phyloP scores from a whole-genome alignment of 2,888 invertebrate species.

The Augiades crinisus region DNA sequence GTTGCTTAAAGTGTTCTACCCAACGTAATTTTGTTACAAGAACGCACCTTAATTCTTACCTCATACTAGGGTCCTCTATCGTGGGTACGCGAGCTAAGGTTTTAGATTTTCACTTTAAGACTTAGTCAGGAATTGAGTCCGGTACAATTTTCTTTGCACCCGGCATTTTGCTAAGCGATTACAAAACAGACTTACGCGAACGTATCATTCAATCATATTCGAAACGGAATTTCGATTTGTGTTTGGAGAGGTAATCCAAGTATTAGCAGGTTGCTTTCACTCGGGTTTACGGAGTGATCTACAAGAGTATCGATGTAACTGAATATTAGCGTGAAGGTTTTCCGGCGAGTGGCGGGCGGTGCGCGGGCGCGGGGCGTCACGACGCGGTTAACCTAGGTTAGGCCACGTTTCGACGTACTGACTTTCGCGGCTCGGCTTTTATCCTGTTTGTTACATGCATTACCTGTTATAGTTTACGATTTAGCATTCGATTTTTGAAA shows the following conservation, averaged over 20 bases:
- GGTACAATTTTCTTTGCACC: too few relatives aligned
- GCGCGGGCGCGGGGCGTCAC: constrained; percentile 52
- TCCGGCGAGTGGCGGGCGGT: constrained; percentile 37
- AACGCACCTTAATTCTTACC: too few relatives aligned
- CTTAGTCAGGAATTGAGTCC: too few relatives aligned
- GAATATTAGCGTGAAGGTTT: constrained; percentile 43
- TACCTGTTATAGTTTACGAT: constrained; percentile 15
- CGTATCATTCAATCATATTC: not conserved
- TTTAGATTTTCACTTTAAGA: too few relatives aligned
- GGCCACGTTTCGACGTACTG: constrained; percentile 49
- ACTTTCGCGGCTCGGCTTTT: constrained; percentile 45
- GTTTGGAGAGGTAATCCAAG: not conserved
- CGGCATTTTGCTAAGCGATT: too few relatives aligned
- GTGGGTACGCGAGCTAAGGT: too few relatives aligned
- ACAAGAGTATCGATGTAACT: constrained; percentile 35
- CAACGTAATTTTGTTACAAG: too few relatives aligned
- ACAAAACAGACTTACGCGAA: not conserved
- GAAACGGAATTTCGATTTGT: constrained; percentile 1
- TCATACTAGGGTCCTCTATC: too few relatives aligned
- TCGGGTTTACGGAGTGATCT: constrained; percentile 28
- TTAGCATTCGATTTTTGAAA: too few relatives aligned
- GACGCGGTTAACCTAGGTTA: constrained; percentile 70
- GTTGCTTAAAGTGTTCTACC: too few relatives aligned
- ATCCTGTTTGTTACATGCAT: constrained; percentile 21
- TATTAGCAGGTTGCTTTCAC: constrained; percentile 24